Conservation (phyloP, 2,113 vertebrate genomes). For the Hyperopisus bebe region DNA sequence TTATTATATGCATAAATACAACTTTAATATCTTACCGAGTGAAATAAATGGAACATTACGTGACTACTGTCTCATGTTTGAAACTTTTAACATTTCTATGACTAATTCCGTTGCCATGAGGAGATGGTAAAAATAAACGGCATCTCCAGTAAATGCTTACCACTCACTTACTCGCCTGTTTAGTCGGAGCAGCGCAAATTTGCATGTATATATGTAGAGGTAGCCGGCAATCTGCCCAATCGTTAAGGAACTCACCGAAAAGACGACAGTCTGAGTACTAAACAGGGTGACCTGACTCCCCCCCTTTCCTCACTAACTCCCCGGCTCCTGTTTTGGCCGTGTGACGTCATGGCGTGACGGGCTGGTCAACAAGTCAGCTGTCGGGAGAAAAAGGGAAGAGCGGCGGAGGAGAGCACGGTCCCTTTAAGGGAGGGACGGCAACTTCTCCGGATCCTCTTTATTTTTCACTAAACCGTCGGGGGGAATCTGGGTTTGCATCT, state of each 20-base stretch:
- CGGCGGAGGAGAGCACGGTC: constrained; percentile 20
- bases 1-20: background rate
- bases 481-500: background rate
- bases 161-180: background rate
- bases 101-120: background rate
- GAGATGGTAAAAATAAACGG: background rate
- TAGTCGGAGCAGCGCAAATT: background rate
- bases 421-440: constrained; percentile 23
- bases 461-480: background rate
- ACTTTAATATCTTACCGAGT: background rate
- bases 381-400: constrained; percentile 28
- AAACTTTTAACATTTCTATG: background rate
- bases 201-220: background rate
- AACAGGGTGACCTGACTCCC: background rate
- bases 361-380: constrained; percentile 43
- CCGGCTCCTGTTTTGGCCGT: constrained; percentile 24
- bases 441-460: constrained; percentile 12
- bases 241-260: background rate
- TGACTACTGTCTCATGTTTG: background rate
- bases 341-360: constrained; percentile 50
- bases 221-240: background rate
- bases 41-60: background rate
- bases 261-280: background rate
- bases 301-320: background rate
- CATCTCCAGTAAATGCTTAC: background rate